Evolutionary conservation across 2,113 vertebrate genomes (phyloP).

Genomic region (Cyprinodon tularosa): DNA sequence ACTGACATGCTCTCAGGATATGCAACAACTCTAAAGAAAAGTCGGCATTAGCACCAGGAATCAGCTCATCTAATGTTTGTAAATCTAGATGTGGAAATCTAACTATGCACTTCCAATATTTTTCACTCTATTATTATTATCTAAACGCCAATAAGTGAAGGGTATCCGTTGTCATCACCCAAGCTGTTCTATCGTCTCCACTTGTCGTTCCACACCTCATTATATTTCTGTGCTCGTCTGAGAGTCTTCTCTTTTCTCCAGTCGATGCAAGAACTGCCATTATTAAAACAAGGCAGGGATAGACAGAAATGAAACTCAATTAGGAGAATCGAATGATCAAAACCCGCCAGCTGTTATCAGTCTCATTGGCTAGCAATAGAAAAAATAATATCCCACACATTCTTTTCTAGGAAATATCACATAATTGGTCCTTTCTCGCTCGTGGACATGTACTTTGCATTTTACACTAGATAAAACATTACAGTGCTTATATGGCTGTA

Average conservation of each 20-base stretch:
- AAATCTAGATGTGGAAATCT: slow-evolving; percentile 28
- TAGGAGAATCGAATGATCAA: slow-evolving; percentile 44
- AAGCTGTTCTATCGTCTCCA: slow-evolving; percentile 4
- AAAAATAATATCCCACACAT: background rate
- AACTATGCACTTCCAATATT: slow-evolving; percentile 16
- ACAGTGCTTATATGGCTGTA: slow-evolving; percentile 29
- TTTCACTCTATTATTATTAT: slow-evolving; percentile 24
- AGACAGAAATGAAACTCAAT: slow-evolving; percentile 44
- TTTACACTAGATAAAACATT: slow-evolving; percentile 3
- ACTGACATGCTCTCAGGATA: slow-evolving; percentile 22
- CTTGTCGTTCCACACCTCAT: slow-evolving; percentile 22
- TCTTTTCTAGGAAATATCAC: background rate
- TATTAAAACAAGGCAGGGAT: slow-evolving; percentile 40
- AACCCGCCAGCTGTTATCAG: slow-evolving; percentile 27
- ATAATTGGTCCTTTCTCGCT: slow-evolving; percentile 4
- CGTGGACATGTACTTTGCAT: background rate
- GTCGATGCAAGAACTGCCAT: slow-evolving; percentile 30
- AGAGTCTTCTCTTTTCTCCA: slow-evolving; percentile 32
- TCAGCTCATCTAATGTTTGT: slow-evolving; percentile 21
- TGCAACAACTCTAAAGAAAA: slow-evolving; percentile 22
- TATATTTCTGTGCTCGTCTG: slow-evolving; percentile 30
- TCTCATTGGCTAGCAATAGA: slow-evolving; percentile 33
- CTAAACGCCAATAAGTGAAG: slow-evolving; percentile 24
- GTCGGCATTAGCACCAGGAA: slow-evolving; percentile 30
- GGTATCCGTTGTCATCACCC: slow-evolving; percentile 16